Percentiles rank a stretch among this genome's conserved stretches.
phyloP scores from a whole-genome alignment of 2,888 invertebrate species.

The Sarcophaga rosellei region DNA sequence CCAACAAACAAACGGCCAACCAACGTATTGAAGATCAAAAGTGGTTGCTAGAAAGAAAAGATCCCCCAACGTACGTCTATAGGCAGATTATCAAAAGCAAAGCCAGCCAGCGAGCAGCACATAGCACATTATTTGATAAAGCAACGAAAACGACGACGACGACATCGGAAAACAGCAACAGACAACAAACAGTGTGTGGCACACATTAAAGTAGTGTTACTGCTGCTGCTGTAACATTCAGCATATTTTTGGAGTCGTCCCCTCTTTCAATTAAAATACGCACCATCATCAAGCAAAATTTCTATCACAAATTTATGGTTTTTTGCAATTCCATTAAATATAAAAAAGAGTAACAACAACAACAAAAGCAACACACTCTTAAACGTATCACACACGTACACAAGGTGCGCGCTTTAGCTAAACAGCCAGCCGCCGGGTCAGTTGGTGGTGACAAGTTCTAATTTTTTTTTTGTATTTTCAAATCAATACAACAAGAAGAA shows the following conservation, averaged over 20 bases:
- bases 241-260: constrained; percentile 18
- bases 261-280: constrained; percentile 30
- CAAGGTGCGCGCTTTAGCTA: constrained; percentile 44
- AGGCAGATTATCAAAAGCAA: constrained; percentile 17
- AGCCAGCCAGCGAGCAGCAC: constrained; percentile 42
- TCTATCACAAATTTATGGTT: neutral
- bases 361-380: neutral
- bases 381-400: constrained; percentile 31
- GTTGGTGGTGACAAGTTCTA: constrained; percentile 45
- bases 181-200: neutral
- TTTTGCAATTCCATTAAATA: neutral
- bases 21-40: constrained; percentile 27
- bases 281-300: neutral
- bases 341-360: neutral
- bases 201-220: neutral
- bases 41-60: constrained; percentile 7
- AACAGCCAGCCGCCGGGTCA: constrained; percentile 6
- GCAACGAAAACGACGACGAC: neutral
- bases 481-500: constrained; percentile 26
- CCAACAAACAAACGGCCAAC: neutral
- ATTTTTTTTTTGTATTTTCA: constrained; percentile 18
- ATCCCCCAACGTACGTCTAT: too few relatives aligned
- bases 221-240: too few relatives aligned
- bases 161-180: constrained; percentile 5
- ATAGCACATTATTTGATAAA: constrained; percentile 21